phyloP scores from a whole-genome alignment of 2,113 vertebrate species.

The Odobenus rosmarus region DNA sequence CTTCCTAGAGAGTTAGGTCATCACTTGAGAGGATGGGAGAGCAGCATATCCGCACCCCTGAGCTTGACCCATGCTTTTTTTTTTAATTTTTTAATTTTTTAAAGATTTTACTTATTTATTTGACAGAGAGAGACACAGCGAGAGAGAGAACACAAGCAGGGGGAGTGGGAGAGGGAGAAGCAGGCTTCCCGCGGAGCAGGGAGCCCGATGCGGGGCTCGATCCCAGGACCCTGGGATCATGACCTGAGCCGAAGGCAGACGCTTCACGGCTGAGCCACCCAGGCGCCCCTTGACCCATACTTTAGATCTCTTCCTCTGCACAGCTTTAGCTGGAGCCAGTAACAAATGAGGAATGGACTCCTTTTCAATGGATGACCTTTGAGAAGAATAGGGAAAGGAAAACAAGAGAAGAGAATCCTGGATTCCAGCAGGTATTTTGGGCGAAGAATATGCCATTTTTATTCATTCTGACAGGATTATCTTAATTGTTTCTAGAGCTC shows the following conservation, averaged over 20 bases:
- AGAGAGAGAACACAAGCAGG: too few relatives aligned
- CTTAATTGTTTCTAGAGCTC: slow-evolving; percentile 82
- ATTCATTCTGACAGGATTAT: slow-evolving; percentile 81
- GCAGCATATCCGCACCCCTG: background rate
- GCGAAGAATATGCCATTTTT: slow-evolving; percentile 69
- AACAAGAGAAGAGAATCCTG: slow-evolving; percentile 39
- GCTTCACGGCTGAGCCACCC: too few relatives aligned
- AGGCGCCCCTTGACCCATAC: background rate
- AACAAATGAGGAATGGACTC: background rate
- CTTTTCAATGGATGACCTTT: background rate
- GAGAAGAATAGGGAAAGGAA: slow-evolving; percentile 15
- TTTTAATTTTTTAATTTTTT: too few relatives aligned
- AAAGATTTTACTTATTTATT: too few relatives aligned
- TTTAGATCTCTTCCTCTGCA: background rate
- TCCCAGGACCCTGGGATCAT: too few relatives aligned
- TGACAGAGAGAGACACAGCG: too few relatives aligned
- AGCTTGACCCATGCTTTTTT: background rate
- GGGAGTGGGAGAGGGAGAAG: too few relatives aligned
- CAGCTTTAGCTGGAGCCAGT: background rate
- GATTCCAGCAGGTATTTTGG: slow-evolving; percentile 64
- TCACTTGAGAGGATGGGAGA: background rate
- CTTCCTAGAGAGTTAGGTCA: background rate
- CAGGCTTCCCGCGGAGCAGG: too few relatives aligned
- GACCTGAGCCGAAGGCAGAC: too few relatives aligned
- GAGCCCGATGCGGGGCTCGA: too few relatives aligned